Base-by-base conservation (phyloP, 2,888 invertebrate genomes). In the Malacosoma neustria region DNA sequence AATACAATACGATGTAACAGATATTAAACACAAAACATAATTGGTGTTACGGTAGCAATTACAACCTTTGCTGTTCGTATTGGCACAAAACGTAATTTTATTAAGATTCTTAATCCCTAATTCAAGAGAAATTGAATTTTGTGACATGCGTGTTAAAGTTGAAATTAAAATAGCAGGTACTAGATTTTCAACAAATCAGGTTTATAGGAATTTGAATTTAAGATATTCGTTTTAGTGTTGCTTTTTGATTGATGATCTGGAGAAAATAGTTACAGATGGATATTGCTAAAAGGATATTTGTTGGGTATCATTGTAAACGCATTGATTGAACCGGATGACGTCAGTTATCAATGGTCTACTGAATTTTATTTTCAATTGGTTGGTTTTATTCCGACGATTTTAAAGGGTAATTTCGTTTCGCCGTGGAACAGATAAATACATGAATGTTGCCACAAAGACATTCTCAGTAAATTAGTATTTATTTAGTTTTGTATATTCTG, bases 11-110 rank as follows among this genome's bases (percentile, higher is more conserved):
- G 22, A 22, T 2, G 22, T 22, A 22, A 22, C 46, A 48, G 42
- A 48, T 44, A 49, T 42, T 42, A 45, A 45, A 45, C 44, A 50
- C 51, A 52, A 49, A 52, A 55, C 45, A 52, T 50, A 59, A 62
- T 56, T 54, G 57, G 45, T 53, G 47, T 53, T 55, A 62, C 49
- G 47, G 51, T 55, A 55, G 48, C 53, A 58, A 64, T 62, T 64
- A 64, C 54, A 55, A 42, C 42, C 52, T 55, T 57, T 50, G 47
- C 53, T 56, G 54, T 59, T 57, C 47, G 40, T 49, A 47, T 41
- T 49, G 41, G 48, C 50, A 49, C 51, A 51, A 57, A 54, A 53
- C 51, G 46, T 45, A 36, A 51, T 54, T 52, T 51, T 51, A 38
- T 39, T 36, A 41, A 43, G 40, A 45, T 22, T 22, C 22, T 22